These are phyloP conservation scores for Zeugodacus cucurbitae DNA, from an alignment of 1,140 invertebrate species.

Conservation along the genomic window DNA sequence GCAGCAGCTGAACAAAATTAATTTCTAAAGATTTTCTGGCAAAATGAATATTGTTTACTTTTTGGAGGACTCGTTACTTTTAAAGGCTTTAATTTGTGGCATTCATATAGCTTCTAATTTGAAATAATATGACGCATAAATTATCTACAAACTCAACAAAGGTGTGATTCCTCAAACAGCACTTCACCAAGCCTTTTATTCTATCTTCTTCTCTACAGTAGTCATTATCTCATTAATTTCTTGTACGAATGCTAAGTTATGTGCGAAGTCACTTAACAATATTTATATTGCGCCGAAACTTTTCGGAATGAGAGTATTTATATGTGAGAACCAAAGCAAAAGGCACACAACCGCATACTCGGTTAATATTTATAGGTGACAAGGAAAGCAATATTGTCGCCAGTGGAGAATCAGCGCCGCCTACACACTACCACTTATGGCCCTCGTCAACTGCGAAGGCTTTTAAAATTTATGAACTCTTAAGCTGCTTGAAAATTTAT, in stretches of 20 bases:
- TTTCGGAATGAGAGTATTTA: neutral
- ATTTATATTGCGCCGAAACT: neutral
- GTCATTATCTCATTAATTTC: neutral
- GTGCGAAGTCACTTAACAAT: conserved; percentile 9
- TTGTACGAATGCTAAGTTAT: neutral
- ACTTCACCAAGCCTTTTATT: neutral
- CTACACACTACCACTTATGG: neutral
- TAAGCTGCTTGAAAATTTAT: conserved; percentile 38
- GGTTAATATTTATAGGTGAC: neutral
- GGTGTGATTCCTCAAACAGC: neutral
- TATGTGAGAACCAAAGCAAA: neutral
- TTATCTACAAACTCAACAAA: neutral
- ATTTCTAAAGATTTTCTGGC: too few species aligned
- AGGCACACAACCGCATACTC: neutral
- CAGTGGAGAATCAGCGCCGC: neutral
- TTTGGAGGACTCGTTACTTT: too few species aligned
- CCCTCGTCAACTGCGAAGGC: neutral
- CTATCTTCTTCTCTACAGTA: neutral
- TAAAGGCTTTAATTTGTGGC: too few species aligned
- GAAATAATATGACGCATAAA: neutral
- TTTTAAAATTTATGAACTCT: conserved; percentile 38
- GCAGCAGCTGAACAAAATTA: too few species aligned
- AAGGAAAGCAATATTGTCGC: neutral
- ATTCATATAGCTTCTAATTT: neutral
- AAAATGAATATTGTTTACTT: too few species aligned